phyloP scores from a whole-genome alignment of 2,888 invertebrate genomes.

The Tricholauxania praeusta region DNA sequence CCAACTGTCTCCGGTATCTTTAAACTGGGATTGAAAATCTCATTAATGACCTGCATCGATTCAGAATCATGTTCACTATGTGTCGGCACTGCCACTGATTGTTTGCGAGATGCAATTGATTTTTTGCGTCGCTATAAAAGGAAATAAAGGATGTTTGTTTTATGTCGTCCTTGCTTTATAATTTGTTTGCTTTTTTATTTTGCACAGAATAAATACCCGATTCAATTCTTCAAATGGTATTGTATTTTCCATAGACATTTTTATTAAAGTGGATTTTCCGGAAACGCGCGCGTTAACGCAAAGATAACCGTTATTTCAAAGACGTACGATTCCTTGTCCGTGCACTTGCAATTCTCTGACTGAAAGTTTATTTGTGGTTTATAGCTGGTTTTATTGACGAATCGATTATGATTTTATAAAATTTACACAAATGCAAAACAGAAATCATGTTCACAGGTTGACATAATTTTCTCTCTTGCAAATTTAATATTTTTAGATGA shows the following conservation, averaged over 20 bases:
- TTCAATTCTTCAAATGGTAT: constrained; percentile 63
- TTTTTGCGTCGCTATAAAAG: constrained; percentile 59
- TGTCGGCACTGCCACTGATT: constrained; percentile 54
- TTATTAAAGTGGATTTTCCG: constrained; percentile 15
- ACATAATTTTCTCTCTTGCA: too few relatives aligned
- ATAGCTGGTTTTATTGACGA: constrained; percentile 60
- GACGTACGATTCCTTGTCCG: constrained; percentile 3
- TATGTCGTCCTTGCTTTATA: not conserved
- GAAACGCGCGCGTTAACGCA: not conserved
- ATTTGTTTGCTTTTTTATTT: too few relatives aligned
- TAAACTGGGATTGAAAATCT: constrained; percentile 66
- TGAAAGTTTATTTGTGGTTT: constrained; percentile 54
- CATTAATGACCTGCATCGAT: constrained; percentile 65
- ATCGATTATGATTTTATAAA: constrained; percentile 54
- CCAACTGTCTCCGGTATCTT: constrained; percentile 62
- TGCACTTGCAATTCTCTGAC: constrained; percentile 40
- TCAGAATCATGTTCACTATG: constrained; percentile 58
- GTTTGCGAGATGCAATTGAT: constrained; percentile 56
- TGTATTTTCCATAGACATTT: constrained; percentile 63
- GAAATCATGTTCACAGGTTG: too few relatives aligned
- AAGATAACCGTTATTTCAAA: not conserved
- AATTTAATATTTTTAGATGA: too few relatives aligned
- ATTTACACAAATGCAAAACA: constrained; percentile 11
- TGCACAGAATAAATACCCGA: constrained; percentile 52
- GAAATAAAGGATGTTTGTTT: constrained; percentile 5